Evolutionary conservation across 1,140 invertebrate species (phyloP).

Genomic region (Heliconius hermathena): DNA sequence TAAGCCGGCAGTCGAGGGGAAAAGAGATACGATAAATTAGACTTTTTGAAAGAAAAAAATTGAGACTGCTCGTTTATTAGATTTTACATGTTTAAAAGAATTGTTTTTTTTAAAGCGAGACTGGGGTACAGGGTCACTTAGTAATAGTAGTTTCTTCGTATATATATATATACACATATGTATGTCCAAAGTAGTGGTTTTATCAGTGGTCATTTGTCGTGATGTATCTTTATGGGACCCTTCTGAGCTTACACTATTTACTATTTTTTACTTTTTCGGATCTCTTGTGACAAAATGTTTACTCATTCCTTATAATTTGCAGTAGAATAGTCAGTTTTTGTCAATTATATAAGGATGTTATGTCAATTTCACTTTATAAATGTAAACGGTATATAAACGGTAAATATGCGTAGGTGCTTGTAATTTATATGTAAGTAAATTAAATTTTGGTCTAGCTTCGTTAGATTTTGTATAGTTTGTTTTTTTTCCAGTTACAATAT

Average conservation of each 20-base stretch:
- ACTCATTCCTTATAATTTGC: conserved; percentile 17
- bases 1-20: neutral
- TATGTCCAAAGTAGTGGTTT: neutral
- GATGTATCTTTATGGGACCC: neutral
- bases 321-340: conserved; percentile 3
- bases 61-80: conserved; percentile 4
- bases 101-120: neutral
- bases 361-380: conserved; percentile 15
- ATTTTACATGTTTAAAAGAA: neutral
- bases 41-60: neutral
- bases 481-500: neutral
- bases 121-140: conserved; percentile 8
- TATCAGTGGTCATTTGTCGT: neutral
- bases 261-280: neutral
- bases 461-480: conserved; percentile 4
- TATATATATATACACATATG: neutral
- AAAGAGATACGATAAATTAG: neutral
- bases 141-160: neutral
- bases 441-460: conserved; percentile 1
- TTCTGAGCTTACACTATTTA: neutral
- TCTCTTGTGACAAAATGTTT: conserved; percentile 13
- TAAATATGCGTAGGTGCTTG: conserved; percentile 15
- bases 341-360: conserved; percentile 17
- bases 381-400: neutral
- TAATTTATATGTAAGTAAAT: conserved; percentile 28